Evolutionary conservation across 2,113 vertebrate species (phyloP), one percentile per base, ranked within the genome.

Genomic region (Podarcis cretensis): DNA sequence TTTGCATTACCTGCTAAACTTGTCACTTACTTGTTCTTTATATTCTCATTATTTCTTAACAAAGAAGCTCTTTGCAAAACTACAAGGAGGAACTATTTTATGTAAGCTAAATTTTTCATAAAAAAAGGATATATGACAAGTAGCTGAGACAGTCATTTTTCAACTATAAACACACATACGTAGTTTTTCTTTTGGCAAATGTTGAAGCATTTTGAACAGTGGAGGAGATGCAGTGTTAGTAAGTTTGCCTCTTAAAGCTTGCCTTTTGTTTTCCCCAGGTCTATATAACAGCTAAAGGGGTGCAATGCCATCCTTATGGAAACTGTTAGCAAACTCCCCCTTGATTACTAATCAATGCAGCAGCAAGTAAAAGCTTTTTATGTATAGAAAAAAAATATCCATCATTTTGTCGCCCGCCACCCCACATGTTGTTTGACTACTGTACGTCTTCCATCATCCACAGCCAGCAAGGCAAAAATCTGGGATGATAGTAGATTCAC

Each of bases 191-290:
- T 93, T 91, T 90, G 66, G 9, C 84, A 81, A 35, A 63, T 35
- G 37, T 85, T 68, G 73, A 63, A 74, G 13, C 68, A 85, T 4
- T 59, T 43, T 73, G 90, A 91, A 87, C 71, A 90, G 88, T 54
- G 89, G 14, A 78, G 88, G 83, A 83, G 63, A 88, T 90, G 83
- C 76, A 57, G 85, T 92, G 35, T 87, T 81, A 87, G 63, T 81
- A 74, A 88, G 14, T 27, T 35, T 59, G 86, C 77, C 23, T 75
- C 83, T 83, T 92, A 91, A 59, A 85, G 25, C 59, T 75, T 76
- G 63, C 25, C 14, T 66, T 30, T 43, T 66, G 2, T 90, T 89
- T 93, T 89, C 89, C 92, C 88, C 87, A 75, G 76, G 69, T 30
- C 32, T 78, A 63, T 68, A 89, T 27, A 63, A 81, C 35, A 74